Percentiles rank a stretch among this genome's conserved stretches.
Evolutionary conservation across 2,888 invertebrate species (phyloP).

Genomic region (Opisthograptis luteolata): DNA sequence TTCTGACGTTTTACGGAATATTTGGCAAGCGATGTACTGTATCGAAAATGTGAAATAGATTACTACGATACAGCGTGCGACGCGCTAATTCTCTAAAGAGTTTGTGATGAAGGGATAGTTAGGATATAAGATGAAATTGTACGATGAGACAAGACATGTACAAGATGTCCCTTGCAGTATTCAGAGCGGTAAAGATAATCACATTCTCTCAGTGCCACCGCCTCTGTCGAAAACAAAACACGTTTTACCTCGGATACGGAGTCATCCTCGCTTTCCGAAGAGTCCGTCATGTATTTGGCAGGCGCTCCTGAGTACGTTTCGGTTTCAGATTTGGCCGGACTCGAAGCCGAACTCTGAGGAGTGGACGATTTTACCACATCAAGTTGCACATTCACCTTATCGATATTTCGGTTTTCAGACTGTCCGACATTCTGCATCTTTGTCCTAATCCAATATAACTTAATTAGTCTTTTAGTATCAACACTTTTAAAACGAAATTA

Average conservation of each 20-base stretch:
- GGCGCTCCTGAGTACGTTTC: conserved; percentile 94
- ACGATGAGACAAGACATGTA: conserved; percentile 74
- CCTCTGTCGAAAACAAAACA: conserved; percentile 83
- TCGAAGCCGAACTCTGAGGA: conserved; percentile 93
- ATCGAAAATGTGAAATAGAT: conserved; percentile 69
- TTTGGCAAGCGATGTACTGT: conserved; percentile 82
- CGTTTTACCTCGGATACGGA: conserved; percentile 96
- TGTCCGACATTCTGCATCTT: conserved; percentile 97
- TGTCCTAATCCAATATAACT: conserved; percentile 86
- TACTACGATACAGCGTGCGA: conserved; percentile 66
- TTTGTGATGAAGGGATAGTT: conserved; percentile 54
- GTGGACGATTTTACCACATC: conserved; percentile 90
- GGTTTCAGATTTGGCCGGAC: conserved; percentile 93
- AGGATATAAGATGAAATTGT: conserved; percentile 63
- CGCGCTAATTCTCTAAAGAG: conserved; percentile 55
- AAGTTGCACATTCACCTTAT: conserved; percentile 90
- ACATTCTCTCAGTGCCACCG: conserved; percentile 82
- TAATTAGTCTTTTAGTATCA: conserved; percentile 83
- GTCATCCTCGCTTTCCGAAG: conserved; percentile 98
- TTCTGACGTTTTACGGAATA: conserved; percentile 84
- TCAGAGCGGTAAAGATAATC: conserved; percentile 85
- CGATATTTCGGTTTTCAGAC: conserved; percentile 93
- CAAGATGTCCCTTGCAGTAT: conserved; percentile 89
- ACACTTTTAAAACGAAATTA: conserved; percentile 82
- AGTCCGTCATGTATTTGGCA: conserved; percentile 95